Percentiles rank a stretch among this genome's conserved stretches.
phyloP scores from a whole-genome alignment of 64 coral and sea anemone species.

The Orbicella faveolata region DNA sequence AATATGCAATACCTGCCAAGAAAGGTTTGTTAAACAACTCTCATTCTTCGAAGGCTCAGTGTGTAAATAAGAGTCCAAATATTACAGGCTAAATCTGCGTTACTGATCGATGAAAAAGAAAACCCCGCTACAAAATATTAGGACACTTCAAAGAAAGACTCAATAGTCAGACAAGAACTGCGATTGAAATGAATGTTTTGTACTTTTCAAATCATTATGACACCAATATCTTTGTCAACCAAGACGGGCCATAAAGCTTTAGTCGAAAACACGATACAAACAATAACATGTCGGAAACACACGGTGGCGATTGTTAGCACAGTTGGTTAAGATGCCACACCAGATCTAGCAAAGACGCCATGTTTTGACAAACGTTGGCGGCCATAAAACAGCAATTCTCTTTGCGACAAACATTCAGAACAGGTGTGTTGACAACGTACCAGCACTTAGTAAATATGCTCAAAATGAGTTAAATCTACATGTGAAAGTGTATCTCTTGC shows the following conservation, averaged over 20 bases:
- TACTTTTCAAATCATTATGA: background rate
- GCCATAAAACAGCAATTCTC: background rate
- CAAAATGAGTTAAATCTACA: background rate
- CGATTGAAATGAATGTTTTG: too few species aligned
- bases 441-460: background rate
- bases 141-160: too few species aligned
- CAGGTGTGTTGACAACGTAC: background rate
- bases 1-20: too few species aligned
- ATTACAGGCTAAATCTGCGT: too few species aligned
- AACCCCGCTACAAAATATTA: too few species aligned
- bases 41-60: too few species aligned
- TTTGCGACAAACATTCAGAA: background rate
- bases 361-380: conserved; percentile 12
- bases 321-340: conserved; percentile 6
- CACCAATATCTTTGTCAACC: background rate
- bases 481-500: background rate
- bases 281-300: background rate
- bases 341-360: background rate
- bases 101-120: too few species aligned
- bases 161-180: too few species aligned
- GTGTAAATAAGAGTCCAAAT: too few species aligned
- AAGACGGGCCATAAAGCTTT: background rate
- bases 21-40: too few species aligned
- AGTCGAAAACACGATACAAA: background rate
- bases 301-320: background rate